Evolutionary conservation across 2,113 vertebrate species (phyloP).

Genomic region (Xyrauchen texanus): DNA sequence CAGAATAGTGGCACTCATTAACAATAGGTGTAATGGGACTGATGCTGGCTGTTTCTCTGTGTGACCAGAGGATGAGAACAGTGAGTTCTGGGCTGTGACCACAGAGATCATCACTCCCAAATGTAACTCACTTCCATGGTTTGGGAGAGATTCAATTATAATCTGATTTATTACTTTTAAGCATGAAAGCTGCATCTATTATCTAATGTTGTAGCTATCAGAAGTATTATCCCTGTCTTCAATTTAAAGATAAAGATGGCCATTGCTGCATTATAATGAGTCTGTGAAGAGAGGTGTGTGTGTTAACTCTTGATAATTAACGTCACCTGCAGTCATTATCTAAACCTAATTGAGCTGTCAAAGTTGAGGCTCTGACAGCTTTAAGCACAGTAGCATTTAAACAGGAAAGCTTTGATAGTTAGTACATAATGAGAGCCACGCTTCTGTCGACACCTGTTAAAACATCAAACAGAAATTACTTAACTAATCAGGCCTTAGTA

Average conservation of each 20-base stretch:
- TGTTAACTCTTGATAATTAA: constrained; percentile 54
- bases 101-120: neutral
- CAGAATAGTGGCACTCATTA: constrained; percentile 77
- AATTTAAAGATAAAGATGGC: neutral
- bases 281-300: constrained; percentile 10
- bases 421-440: constrained; percentile 34
- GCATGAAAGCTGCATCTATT: neutral
- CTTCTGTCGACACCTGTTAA: constrained; percentile 38
- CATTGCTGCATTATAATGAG: constrained; percentile 21
- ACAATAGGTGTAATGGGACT: constrained; percentile 73
- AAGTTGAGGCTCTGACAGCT: constrained; percentile 36
- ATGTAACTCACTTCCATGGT: neutral
- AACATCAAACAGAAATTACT: constrained; percentile 39
- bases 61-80: neutral
- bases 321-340: constrained; percentile 44
- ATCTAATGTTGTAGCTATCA: neutral
- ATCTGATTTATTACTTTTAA: constrained; percentile 2
- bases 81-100: neutral
- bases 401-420: constrained; percentile 46
- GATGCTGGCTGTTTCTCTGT: constrained; percentile 6
- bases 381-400: constrained; percentile 16
- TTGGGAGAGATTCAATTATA: neutral
- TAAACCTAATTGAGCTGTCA: constrained; percentile 51
- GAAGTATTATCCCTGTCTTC: constrained; percentile 3
- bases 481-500: constrained; percentile 7